phyloP scores from a whole-genome alignment of 2,797 vertebrate species.

The Leucoraja ocellata region DNA sequence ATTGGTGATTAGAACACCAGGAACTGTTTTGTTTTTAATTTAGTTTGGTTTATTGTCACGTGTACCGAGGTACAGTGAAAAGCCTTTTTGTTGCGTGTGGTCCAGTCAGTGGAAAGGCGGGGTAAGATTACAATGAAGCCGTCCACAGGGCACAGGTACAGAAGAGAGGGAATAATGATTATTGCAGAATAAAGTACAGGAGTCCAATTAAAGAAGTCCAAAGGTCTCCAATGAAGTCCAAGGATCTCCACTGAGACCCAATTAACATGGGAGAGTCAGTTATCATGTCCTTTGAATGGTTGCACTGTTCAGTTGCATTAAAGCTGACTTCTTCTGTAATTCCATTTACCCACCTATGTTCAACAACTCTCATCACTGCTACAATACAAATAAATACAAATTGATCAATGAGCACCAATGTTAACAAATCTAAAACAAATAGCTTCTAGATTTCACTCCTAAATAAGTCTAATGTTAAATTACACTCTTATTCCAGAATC shows the following conservation, averaged over 20 bases:
- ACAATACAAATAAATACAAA: not conserved
- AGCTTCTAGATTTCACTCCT: not conserved
- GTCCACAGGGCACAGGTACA: no score
- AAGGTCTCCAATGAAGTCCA: no score
- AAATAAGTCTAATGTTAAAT: not conserved
- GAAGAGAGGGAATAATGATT: no score
- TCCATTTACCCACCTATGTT: not conserved
- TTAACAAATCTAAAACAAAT: not conserved
- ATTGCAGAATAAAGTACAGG: no score
- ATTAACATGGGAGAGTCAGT: not conserved
- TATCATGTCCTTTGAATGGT: not conserved
- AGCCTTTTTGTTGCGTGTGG: no score
- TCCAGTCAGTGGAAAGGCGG: no score
- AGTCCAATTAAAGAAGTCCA: no score
- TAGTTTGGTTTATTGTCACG: no score
- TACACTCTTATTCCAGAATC: not conserved
- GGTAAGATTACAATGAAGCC: no score
- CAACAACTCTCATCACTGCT: not conserved
- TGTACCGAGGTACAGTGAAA: no score
- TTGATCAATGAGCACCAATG: not conserved
- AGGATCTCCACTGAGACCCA: no score
- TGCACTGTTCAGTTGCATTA: not conserved
- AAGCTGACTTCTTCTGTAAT: not conserved
- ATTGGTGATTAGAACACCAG: not conserved
- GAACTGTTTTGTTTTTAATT: not conserved